phyloP scores from a whole-genome alignment of 2,888 invertebrate genomes.

The Hirtodrosophila alboralis region DNA sequence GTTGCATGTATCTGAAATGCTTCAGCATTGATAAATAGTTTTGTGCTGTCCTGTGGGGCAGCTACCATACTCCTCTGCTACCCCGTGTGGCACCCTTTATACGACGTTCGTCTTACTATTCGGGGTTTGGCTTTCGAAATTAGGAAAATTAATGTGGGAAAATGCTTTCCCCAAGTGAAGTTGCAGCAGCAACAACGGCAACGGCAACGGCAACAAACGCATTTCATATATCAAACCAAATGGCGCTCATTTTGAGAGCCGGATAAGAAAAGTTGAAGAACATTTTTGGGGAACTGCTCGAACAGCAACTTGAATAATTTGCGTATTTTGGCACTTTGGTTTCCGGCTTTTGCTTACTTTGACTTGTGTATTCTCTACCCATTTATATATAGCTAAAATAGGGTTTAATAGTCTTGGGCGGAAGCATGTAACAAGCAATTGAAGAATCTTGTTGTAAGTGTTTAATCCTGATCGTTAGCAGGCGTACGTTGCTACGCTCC shows the following conservation, averaged over 20 bases:
- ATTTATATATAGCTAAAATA: too few relatives aligned
- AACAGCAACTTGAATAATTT: conserved; percentile 27
- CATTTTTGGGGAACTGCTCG: neutral
- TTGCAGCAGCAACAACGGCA: conserved; percentile 48
- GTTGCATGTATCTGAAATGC: conserved; percentile 76
- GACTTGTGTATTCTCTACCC: conserved; percentile 1
- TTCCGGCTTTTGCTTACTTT: conserved; percentile 13
- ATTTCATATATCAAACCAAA: conserved; percentile 63
- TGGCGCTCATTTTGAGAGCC: conserved; percentile 27
- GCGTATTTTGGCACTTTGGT: conserved; percentile 21
- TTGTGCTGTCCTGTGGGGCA: conserved; percentile 63
- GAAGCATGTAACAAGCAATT: too few relatives aligned
- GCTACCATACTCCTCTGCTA: neutral
- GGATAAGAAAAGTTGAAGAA: conserved; percentile 28
- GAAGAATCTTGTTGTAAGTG: too few relatives aligned
- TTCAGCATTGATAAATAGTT: conserved; percentile 81
- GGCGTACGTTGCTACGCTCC: too few relatives aligned
- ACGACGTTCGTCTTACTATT: neutral
- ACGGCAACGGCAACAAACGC: conserved; percentile 62
- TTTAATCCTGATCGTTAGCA: too few relatives aligned
- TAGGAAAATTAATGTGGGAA: conserved; percentile 80
- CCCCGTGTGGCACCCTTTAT: neutral
- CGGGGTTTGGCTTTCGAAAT: conserved; percentile 65
- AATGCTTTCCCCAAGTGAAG: conserved; percentile 67
- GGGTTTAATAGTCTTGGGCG: too few relatives aligned